These are phyloP conservation scores for Rhinatrema bivittatum DNA, from an alignment of 2,797 vertebrate species.

Conservation along the genomic window DNA sequence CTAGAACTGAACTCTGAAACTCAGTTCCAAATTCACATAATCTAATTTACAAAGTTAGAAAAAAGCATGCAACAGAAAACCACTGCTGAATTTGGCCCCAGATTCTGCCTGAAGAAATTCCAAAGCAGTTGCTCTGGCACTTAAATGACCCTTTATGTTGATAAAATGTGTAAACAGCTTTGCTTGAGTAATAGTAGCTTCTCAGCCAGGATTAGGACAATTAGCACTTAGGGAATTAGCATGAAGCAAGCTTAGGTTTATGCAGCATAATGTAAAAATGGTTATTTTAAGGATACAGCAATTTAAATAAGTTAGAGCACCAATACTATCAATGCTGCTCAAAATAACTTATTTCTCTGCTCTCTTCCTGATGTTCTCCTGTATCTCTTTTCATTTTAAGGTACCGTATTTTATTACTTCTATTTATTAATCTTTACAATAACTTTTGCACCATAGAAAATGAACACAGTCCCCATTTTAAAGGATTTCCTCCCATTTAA, in stretches of 20 bases:
- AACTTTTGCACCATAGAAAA: too few species aligned
- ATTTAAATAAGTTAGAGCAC: too few species aligned
- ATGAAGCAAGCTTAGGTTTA: too few species aligned
- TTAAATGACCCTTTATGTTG: neutral
- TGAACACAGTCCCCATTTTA: too few species aligned
- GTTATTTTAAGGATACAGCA: slow-evolving; percentile 10
- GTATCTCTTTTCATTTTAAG: too few species aligned
- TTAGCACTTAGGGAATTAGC: slow-evolving; percentile 2
- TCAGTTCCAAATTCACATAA: neutral
- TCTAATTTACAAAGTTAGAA: slow-evolving; percentile 5
- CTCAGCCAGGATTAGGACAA: slow-evolving; percentile 1
- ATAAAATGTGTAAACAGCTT: slow-evolving; percentile 3
- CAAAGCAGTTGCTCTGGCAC: neutral
- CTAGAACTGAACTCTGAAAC: slow-evolving; percentile 10
- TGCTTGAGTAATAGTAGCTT: neutral
- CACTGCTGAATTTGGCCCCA: slow-evolving; percentile 2
- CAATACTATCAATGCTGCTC: too few species aligned
- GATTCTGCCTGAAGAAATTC: neutral
- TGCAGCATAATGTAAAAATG: slow-evolving; percentile 13
- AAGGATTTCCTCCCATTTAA: too few species aligned
- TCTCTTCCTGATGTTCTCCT: too few species aligned
- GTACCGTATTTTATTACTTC: too few species aligned
- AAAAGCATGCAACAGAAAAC: slow-evolving; percentile 8
- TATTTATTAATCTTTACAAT: too few species aligned
- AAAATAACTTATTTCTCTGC: too few species aligned